Base-by-base conservation (phyloP, 2,888 invertebrate genomes). In the Drosophila macrospina region DNA sequence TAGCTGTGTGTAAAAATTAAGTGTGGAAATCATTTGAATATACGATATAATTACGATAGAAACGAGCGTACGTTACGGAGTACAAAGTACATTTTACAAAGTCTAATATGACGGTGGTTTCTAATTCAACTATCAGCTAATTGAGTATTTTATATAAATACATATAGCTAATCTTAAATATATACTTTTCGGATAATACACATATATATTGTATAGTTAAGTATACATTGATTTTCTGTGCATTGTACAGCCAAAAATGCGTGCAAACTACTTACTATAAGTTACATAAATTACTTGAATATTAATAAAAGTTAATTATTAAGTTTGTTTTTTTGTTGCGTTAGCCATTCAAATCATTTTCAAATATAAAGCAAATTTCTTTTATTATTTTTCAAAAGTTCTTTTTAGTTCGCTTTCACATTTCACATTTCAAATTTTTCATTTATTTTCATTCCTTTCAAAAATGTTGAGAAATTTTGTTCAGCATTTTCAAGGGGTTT, bases 41-140 rank as follows among this genome's bases (percentile, higher is more conserved):
- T 80, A 71, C 56, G 55, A 34, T 54, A 65, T 55, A 56, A 42
- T 24, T 42, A 41, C 51, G 37, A 24, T 50, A 63, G 55, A 74
- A 80, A 77, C 63, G 42, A 72, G 66, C 62, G 70, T 71, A 81
- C 71, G 74, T 79, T 65, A 62, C 51, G 28, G 15, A 39, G 51
- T 85, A 82, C 65, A 59, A 66, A 78, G 69, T 80, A 80, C 77
- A 82, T 71, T 68, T 72, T 84, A 80, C 74, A 83, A 78, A 83
- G 83, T 88, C 88, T 88, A 88, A 83, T 64, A 85, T 88, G 88
- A 86, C 85, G 85, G 85, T 85, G 85, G 85, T 85, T 88, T 85
- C 86, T 85, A 88, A 86, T 64, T 85, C 80, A 76, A 78, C 86
- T 85, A 83, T 80, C 10, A 64, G 62, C 88, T 85, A 87, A 72